phyloP scores from a whole-genome alignment of 2,113 vertebrate species.

The Choloepus hoffmanni region DNA sequence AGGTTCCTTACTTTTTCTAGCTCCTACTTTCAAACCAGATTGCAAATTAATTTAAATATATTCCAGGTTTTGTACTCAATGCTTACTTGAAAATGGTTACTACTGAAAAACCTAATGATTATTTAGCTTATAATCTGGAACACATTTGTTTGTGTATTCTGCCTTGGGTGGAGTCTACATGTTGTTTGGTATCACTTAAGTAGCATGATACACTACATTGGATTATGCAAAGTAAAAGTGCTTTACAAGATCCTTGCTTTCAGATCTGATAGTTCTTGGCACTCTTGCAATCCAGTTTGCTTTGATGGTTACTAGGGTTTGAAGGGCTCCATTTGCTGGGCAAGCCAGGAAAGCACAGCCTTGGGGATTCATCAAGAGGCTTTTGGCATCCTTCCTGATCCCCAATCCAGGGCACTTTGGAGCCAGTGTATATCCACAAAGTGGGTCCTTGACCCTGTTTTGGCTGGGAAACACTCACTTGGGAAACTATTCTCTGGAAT shows the following conservation, averaged over 20 bases:
- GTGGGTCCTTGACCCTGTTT: too few species aligned
- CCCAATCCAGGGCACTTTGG: too few species aligned
- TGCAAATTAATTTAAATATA: background rate
- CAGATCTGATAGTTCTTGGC: background rate
- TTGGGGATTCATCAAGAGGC: too few species aligned
- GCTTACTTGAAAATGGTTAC: background rate
- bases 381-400: too few species aligned
- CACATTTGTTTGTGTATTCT: background rate
- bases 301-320: constrained; percentile 2
- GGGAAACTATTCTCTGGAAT: too few species aligned
- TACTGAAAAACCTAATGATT: background rate
- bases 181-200: background rate
- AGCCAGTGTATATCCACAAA: too few species aligned
- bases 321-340: too few species aligned
- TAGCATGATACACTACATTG: background rate
- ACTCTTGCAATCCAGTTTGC: constrained; percentile 38
- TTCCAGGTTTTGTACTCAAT: background rate
- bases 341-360: too few species aligned
- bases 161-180: background rate
- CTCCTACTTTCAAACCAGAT: background rate
- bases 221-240: background rate
- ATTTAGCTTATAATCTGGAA: background rate
- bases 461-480: too few species aligned
- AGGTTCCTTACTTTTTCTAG: background rate
- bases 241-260: background rate